These are phyloP conservation scores for Spisula subtruncata DNA, from an alignment of 2,888 invertebrate genomes.

Conservation along the genomic window DNA sequence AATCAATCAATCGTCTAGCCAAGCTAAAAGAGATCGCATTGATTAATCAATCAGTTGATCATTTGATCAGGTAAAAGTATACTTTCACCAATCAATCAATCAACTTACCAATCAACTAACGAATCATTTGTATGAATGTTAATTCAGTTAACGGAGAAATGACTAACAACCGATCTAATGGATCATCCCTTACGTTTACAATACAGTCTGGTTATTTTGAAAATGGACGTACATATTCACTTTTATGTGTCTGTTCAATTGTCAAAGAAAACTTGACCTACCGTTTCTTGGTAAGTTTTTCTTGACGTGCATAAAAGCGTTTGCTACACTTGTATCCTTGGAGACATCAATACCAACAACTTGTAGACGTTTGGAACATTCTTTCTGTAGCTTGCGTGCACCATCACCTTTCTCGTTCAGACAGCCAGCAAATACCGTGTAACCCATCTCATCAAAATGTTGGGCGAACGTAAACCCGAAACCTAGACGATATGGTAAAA, in stretches of 20 bases:
- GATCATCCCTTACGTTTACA: too few species aligned
- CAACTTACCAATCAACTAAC: too few species aligned
- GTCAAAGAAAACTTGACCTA: not conserved
- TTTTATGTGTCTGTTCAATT: not conserved
- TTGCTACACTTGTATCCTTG: slow-evolving; percentile 34
- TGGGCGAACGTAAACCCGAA: slow-evolving; percentile 54
- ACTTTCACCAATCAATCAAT: too few species aligned
- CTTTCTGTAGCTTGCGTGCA: slow-evolving; percentile 35
- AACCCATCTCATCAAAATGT: slow-evolving; percentile 48
- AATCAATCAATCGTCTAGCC: too few species aligned
- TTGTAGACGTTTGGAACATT: slow-evolving; percentile 36
- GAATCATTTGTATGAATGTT: too few species aligned
- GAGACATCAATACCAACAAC: slow-evolving; percentile 55
- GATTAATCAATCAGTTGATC: not conserved
- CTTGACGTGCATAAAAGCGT: slow-evolving; percentile 41
- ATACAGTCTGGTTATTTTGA: too few species aligned
- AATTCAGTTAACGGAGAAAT: too few species aligned
- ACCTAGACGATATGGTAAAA: slow-evolving; percentile 20
- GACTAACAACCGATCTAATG: too few species aligned
- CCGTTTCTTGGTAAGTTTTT: slow-evolving; percentile 50
- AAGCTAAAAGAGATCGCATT: too few species aligned
- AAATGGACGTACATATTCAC: not conserved
- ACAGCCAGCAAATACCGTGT: slow-evolving; percentile 63
- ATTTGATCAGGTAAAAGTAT: too few species aligned
- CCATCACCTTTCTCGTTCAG: slow-evolving; percentile 46